These are phyloP conservation scores for Varroa destructor DNA, from an alignment of 1,140 invertebrate genomes.

Conservation along the genomic window DNA sequence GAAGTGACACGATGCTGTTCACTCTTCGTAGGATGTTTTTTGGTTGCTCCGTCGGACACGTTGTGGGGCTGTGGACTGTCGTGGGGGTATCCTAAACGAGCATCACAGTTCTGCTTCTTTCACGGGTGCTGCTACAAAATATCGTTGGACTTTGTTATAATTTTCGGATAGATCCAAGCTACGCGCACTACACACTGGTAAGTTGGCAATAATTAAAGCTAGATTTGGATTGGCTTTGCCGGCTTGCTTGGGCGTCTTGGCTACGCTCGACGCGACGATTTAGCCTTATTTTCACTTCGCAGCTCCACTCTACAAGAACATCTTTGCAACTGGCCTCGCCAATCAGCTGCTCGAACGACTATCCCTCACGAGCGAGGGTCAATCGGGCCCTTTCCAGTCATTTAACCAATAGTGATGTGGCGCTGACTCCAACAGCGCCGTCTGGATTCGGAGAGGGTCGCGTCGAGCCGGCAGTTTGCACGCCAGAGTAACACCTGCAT, in stretches of 20 bases:
- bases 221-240: not conserved
- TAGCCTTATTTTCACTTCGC: conserved; percentile 17
- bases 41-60: too few relatives aligned
- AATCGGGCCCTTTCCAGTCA: not conserved
- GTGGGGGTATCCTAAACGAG: too few relatives aligned
- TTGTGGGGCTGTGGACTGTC: too few relatives aligned
- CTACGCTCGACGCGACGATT: too few relatives aligned
- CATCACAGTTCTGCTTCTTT: not conserved
- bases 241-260: not conserved
- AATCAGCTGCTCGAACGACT: conserved; percentile 27
- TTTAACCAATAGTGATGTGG: not conserved
- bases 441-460: conserved; percentile 18
- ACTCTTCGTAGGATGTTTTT: too few relatives aligned
- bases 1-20: too few relatives aligned
- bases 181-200: not conserved
- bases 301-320: conserved; percentile 16
- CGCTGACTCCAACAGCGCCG: not conserved
- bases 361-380: conserved; percentile 15
- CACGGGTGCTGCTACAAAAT: not conserved
- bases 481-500: not conserved
- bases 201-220: conserved; percentile 19
- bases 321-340: conserved; percentile 11
- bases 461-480: conserved; percentile 22
- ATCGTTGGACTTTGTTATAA: not conserved
- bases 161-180: not conserved